phyloP scores from a whole-genome alignment of 2,888 invertebrate species.

The Mylabris sibirica region DNA sequence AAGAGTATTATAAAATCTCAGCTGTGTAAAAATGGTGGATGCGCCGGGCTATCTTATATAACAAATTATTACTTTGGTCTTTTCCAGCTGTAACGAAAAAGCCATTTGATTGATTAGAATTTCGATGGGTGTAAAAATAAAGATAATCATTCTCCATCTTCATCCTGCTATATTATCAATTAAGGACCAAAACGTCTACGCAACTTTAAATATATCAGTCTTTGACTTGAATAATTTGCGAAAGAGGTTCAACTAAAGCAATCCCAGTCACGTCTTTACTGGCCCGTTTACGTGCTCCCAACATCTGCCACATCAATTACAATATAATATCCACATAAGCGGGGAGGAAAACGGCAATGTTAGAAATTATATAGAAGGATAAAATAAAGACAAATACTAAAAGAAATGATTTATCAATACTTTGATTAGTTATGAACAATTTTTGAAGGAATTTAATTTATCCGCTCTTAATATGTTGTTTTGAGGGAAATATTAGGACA shows the following conservation, averaged over 20 bases:
- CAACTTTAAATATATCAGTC: background rate
- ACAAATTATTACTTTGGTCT: background rate
- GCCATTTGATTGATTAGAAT: background rate
- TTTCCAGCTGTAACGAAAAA: background rate
- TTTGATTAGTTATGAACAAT: background rate
- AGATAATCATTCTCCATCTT: background rate
- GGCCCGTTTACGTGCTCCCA: slow-evolving; percentile 36
- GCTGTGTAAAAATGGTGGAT: slow-evolving; percentile 6
- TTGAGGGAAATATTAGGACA: background rate
- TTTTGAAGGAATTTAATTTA: background rate
- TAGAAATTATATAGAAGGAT: background rate
- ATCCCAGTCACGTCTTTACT: slow-evolving; percentile 33
- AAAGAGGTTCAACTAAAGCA: slow-evolving; percentile 3
- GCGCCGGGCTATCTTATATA: background rate
- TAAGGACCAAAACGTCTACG: background rate
- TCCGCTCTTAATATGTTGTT: background rate
- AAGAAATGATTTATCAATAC: no score
- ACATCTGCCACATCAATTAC: slow-evolving; percentile 41
- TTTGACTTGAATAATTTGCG: slow-evolving; percentile 12
- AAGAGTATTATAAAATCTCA: background rate
- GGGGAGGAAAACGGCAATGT: background rate
- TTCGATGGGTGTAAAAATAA: background rate
- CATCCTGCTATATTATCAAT: background rate
- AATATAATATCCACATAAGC: slow-evolving; percentile 33
- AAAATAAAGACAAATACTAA: background rate